These are phyloP conservation scores for Chionodraco myersi DNA, from an alignment of 2,113 vertebrate species.

Conservation along the genomic window DNA sequence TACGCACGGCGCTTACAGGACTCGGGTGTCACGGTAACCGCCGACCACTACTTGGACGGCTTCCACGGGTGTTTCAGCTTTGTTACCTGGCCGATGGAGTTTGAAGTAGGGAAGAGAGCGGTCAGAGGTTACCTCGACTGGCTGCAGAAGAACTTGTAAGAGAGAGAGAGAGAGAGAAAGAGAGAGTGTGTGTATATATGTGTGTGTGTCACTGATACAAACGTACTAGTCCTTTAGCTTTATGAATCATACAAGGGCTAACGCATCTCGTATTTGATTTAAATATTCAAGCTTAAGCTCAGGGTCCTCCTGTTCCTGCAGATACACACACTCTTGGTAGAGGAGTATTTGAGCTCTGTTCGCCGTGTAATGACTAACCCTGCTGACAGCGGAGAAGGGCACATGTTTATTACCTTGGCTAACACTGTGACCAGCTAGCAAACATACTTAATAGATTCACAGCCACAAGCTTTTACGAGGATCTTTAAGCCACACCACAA, in stretches of 20 bases:
- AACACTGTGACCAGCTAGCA: constrained; percentile 26
- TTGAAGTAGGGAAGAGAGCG: constrained; percentile 86
- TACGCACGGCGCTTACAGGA: constrained; percentile 88
- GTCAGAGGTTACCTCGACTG: constrained; percentile 88
- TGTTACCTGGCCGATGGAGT: constrained; percentile 87
- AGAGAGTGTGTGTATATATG: not conserved
- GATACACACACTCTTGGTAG: no score
- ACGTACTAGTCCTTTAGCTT: constrained; percentile 9
- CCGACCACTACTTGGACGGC: constrained; percentile 89
- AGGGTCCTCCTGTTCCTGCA: no score
- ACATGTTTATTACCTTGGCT: not conserved
- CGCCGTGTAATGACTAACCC: no score
- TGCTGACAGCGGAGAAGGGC: not conserved
- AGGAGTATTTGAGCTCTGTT: no score
- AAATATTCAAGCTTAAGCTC: no score
- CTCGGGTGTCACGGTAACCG: constrained; percentile 88
- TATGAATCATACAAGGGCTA: constrained; percentile 29
- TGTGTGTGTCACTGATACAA: constrained; percentile 19
- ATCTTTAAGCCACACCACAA: not conserved
- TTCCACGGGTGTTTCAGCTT: constrained; percentile 94
- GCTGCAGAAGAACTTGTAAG: constrained; percentile 90
- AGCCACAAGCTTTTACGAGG: constrained; percentile 1
- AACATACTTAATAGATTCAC: not conserved
- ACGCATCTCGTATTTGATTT: not conserved
- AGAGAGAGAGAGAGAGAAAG: not conserved